A percentile compares a stretch with the other conserved stretches of the same genome.
Evolutionary conservation across 1,140 invertebrate species (phyloP).

Genomic region (Bombus ignitus): DNA sequence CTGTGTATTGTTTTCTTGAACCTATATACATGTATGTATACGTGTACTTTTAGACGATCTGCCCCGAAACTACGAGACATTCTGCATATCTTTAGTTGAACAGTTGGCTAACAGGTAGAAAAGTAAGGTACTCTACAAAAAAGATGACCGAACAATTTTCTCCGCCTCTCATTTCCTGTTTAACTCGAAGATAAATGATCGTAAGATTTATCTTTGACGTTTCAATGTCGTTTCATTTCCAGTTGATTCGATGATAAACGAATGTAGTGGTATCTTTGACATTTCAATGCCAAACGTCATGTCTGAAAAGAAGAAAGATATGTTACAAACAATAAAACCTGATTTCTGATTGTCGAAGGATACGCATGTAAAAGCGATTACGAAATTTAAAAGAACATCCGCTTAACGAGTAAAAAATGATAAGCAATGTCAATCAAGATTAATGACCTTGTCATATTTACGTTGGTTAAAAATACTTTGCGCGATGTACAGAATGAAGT

Average conservation of each 20-base stretch:
- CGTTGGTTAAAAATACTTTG: background rate
- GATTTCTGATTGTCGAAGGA: background rate
- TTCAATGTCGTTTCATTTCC: background rate
- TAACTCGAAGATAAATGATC: background rate
- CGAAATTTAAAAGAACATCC: background rate
- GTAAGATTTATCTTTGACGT: background rate
- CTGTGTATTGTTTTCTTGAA: no score
- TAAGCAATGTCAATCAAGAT: background rate
- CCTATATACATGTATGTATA: no score
- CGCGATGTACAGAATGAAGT: background rate
- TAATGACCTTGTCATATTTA: background rate
- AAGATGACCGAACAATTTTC: background rate
- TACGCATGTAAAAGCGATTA: background rate
- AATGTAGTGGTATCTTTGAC: background rate
- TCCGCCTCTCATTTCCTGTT: background rate
- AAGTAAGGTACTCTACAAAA: background rate
- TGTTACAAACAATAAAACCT: background rate
- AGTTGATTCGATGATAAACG: background rate
- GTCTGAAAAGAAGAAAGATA: background rate
- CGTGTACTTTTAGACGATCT: no score
- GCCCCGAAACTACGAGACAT: no score
- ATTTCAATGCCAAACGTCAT: background rate
- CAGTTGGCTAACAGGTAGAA: background rate
- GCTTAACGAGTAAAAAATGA: background rate
- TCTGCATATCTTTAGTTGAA: no score